Conservation (phyloP, 1,140 invertebrate genomes). For the Andricus grossulariae region DNA sequence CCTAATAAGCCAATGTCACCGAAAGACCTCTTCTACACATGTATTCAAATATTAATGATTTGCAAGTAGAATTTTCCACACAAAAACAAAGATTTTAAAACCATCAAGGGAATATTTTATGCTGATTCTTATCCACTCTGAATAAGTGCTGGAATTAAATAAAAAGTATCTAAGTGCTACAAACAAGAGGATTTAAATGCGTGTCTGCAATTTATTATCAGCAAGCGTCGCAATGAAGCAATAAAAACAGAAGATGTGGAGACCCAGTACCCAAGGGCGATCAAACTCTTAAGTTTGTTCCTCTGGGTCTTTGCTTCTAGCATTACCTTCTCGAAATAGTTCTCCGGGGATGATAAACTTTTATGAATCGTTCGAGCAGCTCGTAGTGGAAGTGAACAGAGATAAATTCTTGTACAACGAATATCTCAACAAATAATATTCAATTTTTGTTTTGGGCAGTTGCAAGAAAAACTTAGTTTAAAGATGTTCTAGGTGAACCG, state of each 20-base stretch:
- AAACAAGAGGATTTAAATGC: too few relatives aligned
- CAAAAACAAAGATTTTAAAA: too few relatives aligned
- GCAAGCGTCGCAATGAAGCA: background rate
- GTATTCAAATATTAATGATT: too few relatives aligned
- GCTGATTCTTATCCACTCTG: too few relatives aligned
- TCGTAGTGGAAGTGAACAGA: background rate
- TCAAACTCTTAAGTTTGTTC: slow-evolving; percentile 22
- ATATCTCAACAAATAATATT: background rate
- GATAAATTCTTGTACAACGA: slow-evolving; percentile 9
- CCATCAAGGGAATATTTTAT: too few relatives aligned
- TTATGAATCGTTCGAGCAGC: slow-evolving; percentile 20
- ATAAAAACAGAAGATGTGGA: slow-evolving; percentile 1
- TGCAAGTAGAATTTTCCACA: too few relatives aligned
- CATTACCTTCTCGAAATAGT: background rate
- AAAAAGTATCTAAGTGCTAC: too few relatives aligned
- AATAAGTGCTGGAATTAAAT: too few relatives aligned
- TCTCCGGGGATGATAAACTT: slow-evolving; percentile 25
- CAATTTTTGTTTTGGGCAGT: background rate
- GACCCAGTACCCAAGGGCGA: background rate
- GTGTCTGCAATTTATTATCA: too few relatives aligned
- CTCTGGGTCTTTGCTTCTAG: background rate
- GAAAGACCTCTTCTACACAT: too few relatives aligned
- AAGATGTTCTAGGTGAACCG: background rate
- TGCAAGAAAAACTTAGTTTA: background rate
- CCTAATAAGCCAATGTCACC: too few relatives aligned